These are phyloP conservation scores for Rhabdomys dilectus DNA, from an alignment of 2,113 vertebrate genomes.

Conservation along the genomic window DNA sequence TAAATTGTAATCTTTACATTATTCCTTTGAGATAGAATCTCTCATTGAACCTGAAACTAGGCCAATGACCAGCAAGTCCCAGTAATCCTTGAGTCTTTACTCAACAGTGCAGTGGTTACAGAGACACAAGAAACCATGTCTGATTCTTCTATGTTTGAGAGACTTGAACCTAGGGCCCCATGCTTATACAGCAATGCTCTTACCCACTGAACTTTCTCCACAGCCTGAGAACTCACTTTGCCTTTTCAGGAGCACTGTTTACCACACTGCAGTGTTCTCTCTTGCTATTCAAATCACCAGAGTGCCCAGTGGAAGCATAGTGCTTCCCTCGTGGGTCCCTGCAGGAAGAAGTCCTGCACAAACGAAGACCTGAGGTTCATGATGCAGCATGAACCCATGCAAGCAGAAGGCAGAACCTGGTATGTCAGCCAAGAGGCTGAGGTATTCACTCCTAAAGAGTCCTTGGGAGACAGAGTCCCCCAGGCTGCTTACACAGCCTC, in stretches of 20 bases:
- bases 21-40: background rate
- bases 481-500: background rate
- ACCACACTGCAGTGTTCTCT: background rate
- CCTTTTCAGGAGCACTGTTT: background rate
- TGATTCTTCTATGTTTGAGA: background rate
- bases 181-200: background rate
- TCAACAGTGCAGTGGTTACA: background rate
- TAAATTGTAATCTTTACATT: background rate
- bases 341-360: background rate
- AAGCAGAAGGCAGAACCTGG: background rate
- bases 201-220: too few relatives aligned
- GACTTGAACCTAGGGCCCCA: background rate
- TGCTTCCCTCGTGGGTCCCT: background rate
- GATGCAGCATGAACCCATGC: background rate
- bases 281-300: background rate
- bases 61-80: background rate
- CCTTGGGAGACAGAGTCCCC: background rate
- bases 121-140: background rate
- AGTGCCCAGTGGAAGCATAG: rapidly evolving
- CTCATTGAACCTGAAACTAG: background rate
- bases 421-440: background rate
- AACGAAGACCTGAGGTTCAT: too few relatives aligned
- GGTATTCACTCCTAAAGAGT: constrained; percentile 1
- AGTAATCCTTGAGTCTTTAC: too few relatives aligned
- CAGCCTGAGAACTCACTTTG: background rate